These are phyloP conservation scores for Enteromius afrohamiltoni DNA, from an alignment of 2,797 vertebrate species.

Conservation along the genomic window DNA sequence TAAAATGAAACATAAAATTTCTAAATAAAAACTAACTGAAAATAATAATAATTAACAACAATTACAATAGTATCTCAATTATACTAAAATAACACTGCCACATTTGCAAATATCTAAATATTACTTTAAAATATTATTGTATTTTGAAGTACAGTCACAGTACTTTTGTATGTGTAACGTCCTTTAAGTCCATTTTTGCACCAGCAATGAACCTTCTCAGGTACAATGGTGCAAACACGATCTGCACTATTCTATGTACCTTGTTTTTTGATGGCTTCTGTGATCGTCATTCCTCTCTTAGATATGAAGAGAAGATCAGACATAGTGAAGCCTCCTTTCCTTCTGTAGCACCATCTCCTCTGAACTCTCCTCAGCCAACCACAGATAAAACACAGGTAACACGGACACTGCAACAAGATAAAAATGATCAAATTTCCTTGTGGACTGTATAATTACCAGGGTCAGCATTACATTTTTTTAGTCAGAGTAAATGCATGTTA, in stretches of 20 bases:
- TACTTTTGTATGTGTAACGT: neutral
- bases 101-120: neutral
- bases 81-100: neutral
- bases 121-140: too few species aligned
- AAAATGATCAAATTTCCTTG: neutral
- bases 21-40: neutral
- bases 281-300: neutral
- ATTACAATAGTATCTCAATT: neutral
- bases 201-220: neutral
- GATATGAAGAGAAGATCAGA: neutral
- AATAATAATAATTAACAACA: neutral
- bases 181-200: neutral
- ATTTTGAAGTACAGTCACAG: neutral
- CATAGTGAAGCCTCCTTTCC: neutral
- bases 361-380: conserved; percentile 3
- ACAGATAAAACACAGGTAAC: conserved; percentile 43
- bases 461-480: neutral
- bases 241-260: neutral
- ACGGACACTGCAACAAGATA: neutral
- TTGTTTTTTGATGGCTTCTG: neutral
- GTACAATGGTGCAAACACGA: neutral
- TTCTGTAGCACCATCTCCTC: neutral
- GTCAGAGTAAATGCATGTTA: too few species aligned
- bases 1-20: neutral
- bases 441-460: neutral